These are phyloP conservation scores for Cecidostiba fungosa DNA, from an alignment of 2,888 invertebrate genomes.

Conservation along the genomic window DNA sequence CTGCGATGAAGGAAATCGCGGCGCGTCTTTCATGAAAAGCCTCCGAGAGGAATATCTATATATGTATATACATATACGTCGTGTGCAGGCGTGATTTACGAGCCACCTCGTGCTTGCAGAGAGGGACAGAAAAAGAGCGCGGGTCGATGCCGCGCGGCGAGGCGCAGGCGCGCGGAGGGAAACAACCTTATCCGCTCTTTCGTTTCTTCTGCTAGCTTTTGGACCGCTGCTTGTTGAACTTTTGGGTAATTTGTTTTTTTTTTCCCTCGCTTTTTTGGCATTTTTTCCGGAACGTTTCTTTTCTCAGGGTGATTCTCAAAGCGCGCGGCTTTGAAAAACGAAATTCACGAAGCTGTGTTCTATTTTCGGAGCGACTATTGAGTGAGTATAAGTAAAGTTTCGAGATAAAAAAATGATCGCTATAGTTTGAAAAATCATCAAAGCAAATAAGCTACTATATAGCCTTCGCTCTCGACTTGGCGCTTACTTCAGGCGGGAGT, in stretches of 20 bases:
- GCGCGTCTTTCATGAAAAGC: constrained; percentile 24
- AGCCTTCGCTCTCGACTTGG: no score
- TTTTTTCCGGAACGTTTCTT: background rate
- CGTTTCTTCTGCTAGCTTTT: background rate
- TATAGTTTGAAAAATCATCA: no score
- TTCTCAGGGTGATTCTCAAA: background rate
- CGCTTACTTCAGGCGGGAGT: no score
- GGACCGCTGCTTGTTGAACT: background rate
- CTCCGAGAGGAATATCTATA: background rate
- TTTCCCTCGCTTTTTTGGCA: no score
- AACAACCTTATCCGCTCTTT: constrained; percentile 3
- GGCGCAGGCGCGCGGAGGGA: background rate
- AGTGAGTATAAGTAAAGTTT: no score
- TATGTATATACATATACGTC: background rate
- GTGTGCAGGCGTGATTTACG: constrained; percentile 31
- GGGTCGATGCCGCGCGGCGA: background rate
- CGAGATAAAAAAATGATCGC: no score
- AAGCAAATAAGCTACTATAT: no score
- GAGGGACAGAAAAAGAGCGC: background rate
- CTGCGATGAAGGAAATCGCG: constrained; percentile 4
- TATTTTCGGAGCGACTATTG: no score
- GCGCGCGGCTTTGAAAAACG: background rate
- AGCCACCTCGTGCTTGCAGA: background rate
- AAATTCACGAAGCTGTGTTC: no score
- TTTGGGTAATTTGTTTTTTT: background rate